These are phyloP conservation scores for Lasiommata megera DNA, from an alignment of 2,888 invertebrate species.

Conservation along the genomic window DNA sequence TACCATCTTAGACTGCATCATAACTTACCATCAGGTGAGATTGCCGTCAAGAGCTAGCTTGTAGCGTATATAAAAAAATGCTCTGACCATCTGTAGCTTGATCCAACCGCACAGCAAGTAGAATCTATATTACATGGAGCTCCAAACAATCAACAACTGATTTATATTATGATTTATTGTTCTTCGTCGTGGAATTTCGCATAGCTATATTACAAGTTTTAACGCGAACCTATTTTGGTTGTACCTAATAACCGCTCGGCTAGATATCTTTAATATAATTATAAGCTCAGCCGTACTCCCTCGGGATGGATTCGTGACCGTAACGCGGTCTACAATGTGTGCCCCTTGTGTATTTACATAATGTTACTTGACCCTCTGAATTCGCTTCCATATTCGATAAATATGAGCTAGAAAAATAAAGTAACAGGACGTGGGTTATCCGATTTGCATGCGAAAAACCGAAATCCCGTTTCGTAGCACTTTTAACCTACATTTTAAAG, in stretches of 20 bases:
- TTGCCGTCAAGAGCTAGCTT: too few species aligned
- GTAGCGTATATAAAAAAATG: too few species aligned
- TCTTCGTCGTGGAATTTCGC: too few species aligned
- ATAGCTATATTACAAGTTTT: not conserved
- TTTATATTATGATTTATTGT: too few species aligned
- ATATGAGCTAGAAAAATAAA: slow-evolving; percentile 16
- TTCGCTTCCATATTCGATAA: slow-evolving; percentile 14
- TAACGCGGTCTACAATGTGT: slow-evolving; percentile 10
- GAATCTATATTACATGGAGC: too few species aligned
- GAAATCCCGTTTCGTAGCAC: slow-evolving; percentile 19
- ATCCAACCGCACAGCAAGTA: too few species aligned
- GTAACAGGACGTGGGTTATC: slow-evolving; percentile 22
- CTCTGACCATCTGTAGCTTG: too few species aligned
- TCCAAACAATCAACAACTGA: too few species aligned
- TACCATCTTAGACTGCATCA: too few species aligned
- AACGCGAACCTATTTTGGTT: not conserved
- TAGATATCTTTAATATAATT: not conserved
- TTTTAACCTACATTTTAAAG: slow-evolving; percentile 23
- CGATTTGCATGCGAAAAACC: slow-evolving; percentile 23
- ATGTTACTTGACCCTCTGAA: slow-evolving; percentile 20
- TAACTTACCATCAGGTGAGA: too few species aligned
- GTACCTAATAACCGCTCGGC: not conserved
- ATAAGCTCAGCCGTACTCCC: not conserved
- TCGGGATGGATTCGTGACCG: slow-evolving; percentile 1
- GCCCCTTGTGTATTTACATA: slow-evolving; percentile 18